phyloP scores from a whole-genome alignment of 2,113 vertebrate genomes.

The Hydrochoerus hydrochaeris region DNA sequence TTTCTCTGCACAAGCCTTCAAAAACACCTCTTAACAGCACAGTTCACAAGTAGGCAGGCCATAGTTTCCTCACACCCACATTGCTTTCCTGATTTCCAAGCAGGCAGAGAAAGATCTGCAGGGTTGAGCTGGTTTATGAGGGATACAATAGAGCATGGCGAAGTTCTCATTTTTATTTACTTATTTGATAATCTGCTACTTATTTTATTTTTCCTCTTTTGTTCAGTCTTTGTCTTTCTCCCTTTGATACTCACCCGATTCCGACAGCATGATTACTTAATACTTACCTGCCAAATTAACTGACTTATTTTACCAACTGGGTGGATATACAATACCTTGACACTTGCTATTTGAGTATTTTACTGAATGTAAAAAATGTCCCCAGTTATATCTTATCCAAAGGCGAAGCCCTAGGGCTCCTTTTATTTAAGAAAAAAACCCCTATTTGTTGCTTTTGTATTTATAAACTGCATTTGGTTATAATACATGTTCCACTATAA shows the following conservation, averaged over 20 bases:
- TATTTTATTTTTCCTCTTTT: slow-evolving; percentile 81
- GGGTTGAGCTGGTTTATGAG: slow-evolving; percentile 65
- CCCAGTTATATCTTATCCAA: slow-evolving; percentile 78
- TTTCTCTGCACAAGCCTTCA: slow-evolving; percentile 63
- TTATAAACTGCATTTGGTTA: slow-evolving; percentile 72
- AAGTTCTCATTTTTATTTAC: slow-evolving; percentile 81
- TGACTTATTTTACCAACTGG: slow-evolving; percentile 91
- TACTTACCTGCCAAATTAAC: slow-evolving; percentile 91
- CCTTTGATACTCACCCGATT: slow-evolving; percentile 84
- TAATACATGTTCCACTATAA: slow-evolving; percentile 68
- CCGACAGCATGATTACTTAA: slow-evolving; percentile 90
- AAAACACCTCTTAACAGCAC: not conserved
- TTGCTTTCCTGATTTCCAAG: slow-evolving; percentile 64
- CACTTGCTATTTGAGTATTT: slow-evolving; percentile 84
- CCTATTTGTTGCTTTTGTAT: slow-evolving; percentile 74
- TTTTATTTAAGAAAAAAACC: slow-evolving; percentile 61
- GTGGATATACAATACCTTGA: slow-evolving; percentile 86
- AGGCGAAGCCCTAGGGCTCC: slow-evolving; percentile 69
- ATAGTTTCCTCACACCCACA: slow-evolving; percentile 55
- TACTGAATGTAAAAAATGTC: slow-evolving; percentile 76
- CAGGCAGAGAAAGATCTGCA: slow-evolving; percentile 48
- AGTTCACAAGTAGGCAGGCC: not conserved
- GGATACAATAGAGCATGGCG: slow-evolving; percentile 68
- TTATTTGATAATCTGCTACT: slow-evolving; percentile 81
- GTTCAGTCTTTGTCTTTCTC: slow-evolving; percentile 86